Percentiles rank a stretch among this genome's conserved stretches.
Evolutionary conservation across 2,113 vertebrate genomes (phyloP).

Genomic region (Phoenicopterus ruber): DNA sequence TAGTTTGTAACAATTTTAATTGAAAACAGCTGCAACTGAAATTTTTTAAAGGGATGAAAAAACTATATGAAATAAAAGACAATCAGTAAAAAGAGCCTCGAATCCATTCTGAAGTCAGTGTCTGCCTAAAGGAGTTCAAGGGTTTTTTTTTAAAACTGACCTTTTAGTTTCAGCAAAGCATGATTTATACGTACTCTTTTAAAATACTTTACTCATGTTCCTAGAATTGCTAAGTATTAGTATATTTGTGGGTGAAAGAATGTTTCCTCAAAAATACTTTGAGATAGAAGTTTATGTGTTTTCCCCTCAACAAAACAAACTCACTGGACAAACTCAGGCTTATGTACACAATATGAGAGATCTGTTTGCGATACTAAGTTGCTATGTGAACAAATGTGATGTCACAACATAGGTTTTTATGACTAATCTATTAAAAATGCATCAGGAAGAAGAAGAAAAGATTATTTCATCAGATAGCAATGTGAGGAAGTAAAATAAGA

Average conservation of each 20-base stretch:
- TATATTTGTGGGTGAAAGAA: conserved; percentile 5
- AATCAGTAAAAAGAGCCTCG: neutral
- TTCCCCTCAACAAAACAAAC: conserved; percentile 50
- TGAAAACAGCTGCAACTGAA: conserved; percentile 74
- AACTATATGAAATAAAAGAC: conserved; percentile 46
- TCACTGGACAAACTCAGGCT: conserved; percentile 47
- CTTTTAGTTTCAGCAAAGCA: conserved; percentile 65
- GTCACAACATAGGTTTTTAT: conserved; percentile 62
- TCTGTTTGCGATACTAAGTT: conserved; percentile 58
- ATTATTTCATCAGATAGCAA: conserved; percentile 5
- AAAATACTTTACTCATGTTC: conserved; percentile 18
- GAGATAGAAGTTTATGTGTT: conserved; percentile 8
- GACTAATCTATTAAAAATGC: conserved; percentile 65
- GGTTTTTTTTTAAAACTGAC: conserved; percentile 54
- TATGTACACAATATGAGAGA: conserved; percentile 33
- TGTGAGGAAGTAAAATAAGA: conserved; percentile 28
- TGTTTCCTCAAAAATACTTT: conserved; percentile 55
- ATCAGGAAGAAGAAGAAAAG: conserved; percentile 48
- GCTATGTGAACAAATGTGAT: conserved; percentile 68
- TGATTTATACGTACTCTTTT: conserved; percentile 30
- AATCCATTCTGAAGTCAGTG: conserved; percentile 42
- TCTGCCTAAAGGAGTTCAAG: conserved; percentile 49
- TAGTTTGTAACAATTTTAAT: conserved; percentile 78
- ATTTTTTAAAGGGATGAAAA: neutral
- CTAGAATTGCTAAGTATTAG: conserved; percentile 41